Conservation (phyloP, 2,797 vertebrate genomes). For the Cyclura pinguis region DNA sequence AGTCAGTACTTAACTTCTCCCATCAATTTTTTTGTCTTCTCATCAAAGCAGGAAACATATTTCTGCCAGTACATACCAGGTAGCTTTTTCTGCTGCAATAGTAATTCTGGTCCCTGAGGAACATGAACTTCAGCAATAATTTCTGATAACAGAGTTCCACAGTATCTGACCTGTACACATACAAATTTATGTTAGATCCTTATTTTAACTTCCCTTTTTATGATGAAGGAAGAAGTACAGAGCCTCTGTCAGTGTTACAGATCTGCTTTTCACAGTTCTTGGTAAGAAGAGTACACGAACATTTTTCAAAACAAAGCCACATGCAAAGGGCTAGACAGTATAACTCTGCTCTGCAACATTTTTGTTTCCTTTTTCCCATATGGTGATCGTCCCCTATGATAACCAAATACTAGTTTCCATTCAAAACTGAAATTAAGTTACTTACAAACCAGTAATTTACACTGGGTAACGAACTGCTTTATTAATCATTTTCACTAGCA, state of each 20-base stretch:
- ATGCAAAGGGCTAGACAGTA: neutral
- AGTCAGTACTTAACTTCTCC: neutral
- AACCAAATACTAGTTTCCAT: no score
- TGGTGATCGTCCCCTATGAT: no score
- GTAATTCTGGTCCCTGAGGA: slow-evolving; percentile 46
- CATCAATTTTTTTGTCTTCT: slow-evolving; percentile 22
- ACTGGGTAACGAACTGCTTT: no score
- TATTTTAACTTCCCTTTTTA: slow-evolving; percentile 15
- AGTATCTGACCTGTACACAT: slow-evolving; percentile 82
- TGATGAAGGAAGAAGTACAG: neutral
- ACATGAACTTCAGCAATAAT: slow-evolving; percentile 64
- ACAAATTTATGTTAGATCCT: slow-evolving; percentile 24
- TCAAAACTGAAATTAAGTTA: no score
- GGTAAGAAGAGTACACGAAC: neutral
- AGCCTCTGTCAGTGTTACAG: neutral
- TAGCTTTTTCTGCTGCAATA: slow-evolving; percentile 44
- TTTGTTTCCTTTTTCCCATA: neutral
- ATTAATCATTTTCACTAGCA: no score
- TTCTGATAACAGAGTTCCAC: slow-evolving; percentile 79
- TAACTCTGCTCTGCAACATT: neutral
- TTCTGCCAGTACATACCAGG: slow-evolving; percentile 67
- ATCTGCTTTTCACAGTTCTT: slow-evolving; percentile 4
- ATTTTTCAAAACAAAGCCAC: neutral
- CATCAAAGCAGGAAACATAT: neutral
- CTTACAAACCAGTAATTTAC: no score